Percentiles rank a stretch among this genome's conserved stretches.
Conservation (phyloP, 2,113 vertebrate genomes). For the Chroicocephalus ridibundus region DNA sequence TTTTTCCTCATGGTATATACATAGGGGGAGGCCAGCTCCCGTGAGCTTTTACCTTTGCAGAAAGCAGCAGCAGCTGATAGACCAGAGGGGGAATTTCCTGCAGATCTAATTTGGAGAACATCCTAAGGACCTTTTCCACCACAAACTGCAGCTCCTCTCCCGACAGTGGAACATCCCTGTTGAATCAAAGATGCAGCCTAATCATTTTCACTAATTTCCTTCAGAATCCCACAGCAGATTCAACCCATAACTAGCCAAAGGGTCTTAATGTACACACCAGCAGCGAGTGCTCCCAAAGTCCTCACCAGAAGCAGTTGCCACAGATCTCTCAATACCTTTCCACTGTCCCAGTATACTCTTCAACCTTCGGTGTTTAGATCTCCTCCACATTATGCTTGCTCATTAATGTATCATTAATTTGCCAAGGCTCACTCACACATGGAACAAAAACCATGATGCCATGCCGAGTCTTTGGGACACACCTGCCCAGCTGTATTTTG, state of each 20-base stretch:
- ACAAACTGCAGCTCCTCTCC: slow-evolving; percentile 90
- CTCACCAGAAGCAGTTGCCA: neutral
- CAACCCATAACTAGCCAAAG: neutral
- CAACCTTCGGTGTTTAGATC: neutral
- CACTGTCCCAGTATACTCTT: neutral
- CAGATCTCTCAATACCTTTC: neutral
- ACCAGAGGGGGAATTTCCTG: slow-evolving; percentile 94
- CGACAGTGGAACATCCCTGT: slow-evolving; percentile 88
- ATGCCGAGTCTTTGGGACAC: neutral
- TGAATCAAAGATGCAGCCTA: neutral
- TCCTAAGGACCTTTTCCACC: slow-evolving; percentile 86
- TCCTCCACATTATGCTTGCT: neutral
- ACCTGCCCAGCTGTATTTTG: neutral
- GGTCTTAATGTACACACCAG: neutral
- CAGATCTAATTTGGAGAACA: slow-evolving; percentile 88
- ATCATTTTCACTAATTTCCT: neutral
- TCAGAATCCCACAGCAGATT: neutral
- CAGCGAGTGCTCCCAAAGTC: neutral
- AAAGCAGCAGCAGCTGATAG: slow-evolving; percentile 93
- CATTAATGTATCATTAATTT: neutral
- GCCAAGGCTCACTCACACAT: neutral
- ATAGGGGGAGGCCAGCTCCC: neutral
- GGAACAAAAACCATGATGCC: neutral
- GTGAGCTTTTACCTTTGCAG: slow-evolving; percentile 82
- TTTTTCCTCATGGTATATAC: neutral